A percentile compares a stretch with the other conserved stretches of the same genome.
phyloP scores from a whole-genome alignment of 2,113 vertebrate genomes.

The Epinephelus moara region DNA sequence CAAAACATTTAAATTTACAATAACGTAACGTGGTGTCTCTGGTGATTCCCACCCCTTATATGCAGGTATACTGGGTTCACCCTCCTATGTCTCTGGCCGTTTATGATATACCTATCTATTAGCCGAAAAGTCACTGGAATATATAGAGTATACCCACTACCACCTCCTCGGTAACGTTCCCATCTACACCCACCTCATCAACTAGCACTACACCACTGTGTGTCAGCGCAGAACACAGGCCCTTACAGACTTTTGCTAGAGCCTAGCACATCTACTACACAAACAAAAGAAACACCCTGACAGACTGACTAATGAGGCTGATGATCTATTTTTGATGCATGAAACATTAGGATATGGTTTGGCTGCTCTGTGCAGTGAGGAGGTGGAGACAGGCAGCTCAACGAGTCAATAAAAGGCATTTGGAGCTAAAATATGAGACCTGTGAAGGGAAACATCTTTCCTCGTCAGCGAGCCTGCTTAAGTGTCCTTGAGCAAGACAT shows the following conservation, averaged over 20 bases:
- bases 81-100: too few species aligned
- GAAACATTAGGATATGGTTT: conserved; percentile 16
- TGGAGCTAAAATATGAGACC: conserved; percentile 9
- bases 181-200: too few species aligned
- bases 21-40: too few species aligned
- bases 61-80: too few species aligned
- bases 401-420: conserved; percentile 2
- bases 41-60: too few species aligned
- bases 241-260: neutral
- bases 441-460: neutral
- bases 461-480: neutral
- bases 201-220: too few species aligned
- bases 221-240: too few species aligned
- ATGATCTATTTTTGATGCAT: conserved; percentile 38
- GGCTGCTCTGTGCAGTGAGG: neutral
- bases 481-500: conserved; percentile 36
- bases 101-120: too few species aligned
- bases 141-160: too few species aligned
- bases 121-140: too few species aligned
- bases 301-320: conserved; percentile 41
- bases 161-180: too few species aligned
- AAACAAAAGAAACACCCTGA: conserved; percentile 35
- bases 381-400: conserved; percentile 9
- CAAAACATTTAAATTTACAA: too few species aligned
- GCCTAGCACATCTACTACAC: conserved; percentile 3